These are phyloP conservation scores for Bugulina stolonifera DNA, from an alignment of 2,888 invertebrate species.

Conservation along the genomic window DNA sequence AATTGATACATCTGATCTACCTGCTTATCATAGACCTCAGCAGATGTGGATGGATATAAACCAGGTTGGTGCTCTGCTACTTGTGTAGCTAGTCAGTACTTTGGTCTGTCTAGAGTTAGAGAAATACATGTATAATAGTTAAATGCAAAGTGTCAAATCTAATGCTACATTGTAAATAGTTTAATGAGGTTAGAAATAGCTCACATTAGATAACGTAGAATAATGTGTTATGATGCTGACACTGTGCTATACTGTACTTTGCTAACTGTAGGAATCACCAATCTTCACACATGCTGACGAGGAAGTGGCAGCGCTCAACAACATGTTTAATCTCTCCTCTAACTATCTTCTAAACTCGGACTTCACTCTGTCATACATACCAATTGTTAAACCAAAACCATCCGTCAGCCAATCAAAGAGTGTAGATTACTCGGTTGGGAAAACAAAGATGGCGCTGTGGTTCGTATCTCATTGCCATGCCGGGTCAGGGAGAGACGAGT, in stretches of 20 bases:
- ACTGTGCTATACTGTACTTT: background rate
- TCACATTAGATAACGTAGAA: no score
- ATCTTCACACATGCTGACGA: background rate
- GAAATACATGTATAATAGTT: no score
- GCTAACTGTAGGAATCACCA: background rate
- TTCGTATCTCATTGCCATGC: conserved; percentile 1
- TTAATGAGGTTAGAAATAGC: no score
- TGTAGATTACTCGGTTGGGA: background rate
- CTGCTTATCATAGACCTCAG: background rate
- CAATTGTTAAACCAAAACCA: background rate
- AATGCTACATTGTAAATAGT: no score
- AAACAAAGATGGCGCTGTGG: conserved; percentile 6
- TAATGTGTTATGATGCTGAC: no score
- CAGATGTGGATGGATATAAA: conserved; percentile 23
- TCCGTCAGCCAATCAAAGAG: background rate
- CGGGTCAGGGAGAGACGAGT: background rate
- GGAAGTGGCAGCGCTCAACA: background rate
- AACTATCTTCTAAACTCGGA: conserved; percentile 4
- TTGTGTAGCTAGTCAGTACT: no score
- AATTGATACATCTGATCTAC: background rate
- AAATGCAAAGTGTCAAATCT: no score
- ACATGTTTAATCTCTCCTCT: background rate
- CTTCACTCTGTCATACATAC: background rate
- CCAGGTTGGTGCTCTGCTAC: no score
- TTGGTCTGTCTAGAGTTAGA: no score